A percentile compares a stretch with the other conserved stretches of the same genome.
Conservation (phyloP, 2,888 invertebrate genomes). For the Patella ulyssiponensis region DNA sequence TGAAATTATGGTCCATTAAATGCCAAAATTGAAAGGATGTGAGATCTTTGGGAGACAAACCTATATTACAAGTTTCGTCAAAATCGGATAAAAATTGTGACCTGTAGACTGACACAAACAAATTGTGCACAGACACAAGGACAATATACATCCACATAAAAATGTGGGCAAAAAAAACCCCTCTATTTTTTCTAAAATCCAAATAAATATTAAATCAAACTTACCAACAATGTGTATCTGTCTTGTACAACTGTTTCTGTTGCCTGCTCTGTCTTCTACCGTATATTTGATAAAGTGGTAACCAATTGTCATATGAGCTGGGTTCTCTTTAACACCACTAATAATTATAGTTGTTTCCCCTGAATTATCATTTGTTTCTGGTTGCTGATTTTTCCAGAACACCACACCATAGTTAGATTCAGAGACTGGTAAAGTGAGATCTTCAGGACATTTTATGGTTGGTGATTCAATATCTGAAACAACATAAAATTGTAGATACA, state of each 20-base stretch:
- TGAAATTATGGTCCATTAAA: too few species aligned
- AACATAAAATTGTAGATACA: not conserved
- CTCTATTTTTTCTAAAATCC: too few species aligned
- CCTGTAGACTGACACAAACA: too few species aligned
- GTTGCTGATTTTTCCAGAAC: constrained; percentile 38
- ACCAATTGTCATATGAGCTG: constrained; percentile 39
- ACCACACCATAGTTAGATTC: constrained; percentile 39
- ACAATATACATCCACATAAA: not conserved
- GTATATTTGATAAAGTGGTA: constrained; percentile 42
- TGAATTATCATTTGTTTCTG: constrained; percentile 45
- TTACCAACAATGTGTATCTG: constrained; percentile 41
- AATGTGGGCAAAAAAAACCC: too few species aligned
- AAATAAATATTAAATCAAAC: not conserved
- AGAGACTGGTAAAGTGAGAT: constrained; percentile 36
- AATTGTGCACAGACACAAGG: too few species aligned
- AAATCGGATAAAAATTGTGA: too few species aligned
- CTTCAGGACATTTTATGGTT: constrained; percentile 40
- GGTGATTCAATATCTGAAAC: constrained; percentile 44
- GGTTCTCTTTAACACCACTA: constrained; percentile 31
- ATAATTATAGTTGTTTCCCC: constrained; percentile 28
- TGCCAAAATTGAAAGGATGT: too few species aligned
- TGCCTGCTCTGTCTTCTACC: constrained; percentile 45
- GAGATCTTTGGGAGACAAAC: too few species aligned
- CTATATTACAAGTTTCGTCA: too few species aligned
- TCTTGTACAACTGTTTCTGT: constrained; percentile 39